phyloP scores from a whole-genome alignment of 2,113 vertebrate species.

The Cheilinus undulatus region DNA sequence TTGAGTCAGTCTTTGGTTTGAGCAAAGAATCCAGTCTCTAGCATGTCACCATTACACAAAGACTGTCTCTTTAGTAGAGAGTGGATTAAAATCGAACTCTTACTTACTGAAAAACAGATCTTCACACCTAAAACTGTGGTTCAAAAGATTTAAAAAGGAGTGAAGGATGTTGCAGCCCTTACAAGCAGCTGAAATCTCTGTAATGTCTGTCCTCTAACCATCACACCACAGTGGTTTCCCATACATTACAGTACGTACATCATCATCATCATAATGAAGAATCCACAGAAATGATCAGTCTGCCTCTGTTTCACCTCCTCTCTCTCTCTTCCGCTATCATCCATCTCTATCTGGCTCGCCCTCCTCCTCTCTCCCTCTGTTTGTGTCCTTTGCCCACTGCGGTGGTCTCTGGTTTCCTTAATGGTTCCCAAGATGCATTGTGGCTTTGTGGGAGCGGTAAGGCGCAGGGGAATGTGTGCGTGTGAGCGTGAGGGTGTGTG shows the following conservation, averaged over 20 bases:
- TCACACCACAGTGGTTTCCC: neutral
- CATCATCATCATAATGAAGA: constrained; percentile 21
- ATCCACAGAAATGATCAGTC: constrained; percentile 4
- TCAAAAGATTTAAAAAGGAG: too few species aligned
- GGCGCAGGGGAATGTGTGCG: constrained; percentile 53
- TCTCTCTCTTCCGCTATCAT: constrained; percentile 47
- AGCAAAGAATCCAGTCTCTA: too few species aligned
- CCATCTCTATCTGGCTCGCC: constrained; percentile 57
- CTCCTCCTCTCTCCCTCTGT: constrained; percentile 76
- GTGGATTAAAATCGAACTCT: too few species aligned
- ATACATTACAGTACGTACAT: constrained; percentile 13
- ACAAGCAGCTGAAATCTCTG: too few species aligned
- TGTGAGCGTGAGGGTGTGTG: constrained; percentile 1
- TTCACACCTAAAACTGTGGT: too few species aligned
- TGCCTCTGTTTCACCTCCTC: constrained; percentile 20
- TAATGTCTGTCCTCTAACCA: too few species aligned
- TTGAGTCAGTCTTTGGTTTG: too few species aligned
- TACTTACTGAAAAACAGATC: too few species aligned
- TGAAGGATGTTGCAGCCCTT: too few species aligned
- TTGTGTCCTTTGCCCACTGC: constrained; percentile 84
- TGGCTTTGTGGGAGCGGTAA: constrained; percentile 81
- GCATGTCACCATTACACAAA: too few species aligned
- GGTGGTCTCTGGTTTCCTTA: constrained; percentile 86
- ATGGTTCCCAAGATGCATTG: constrained; percentile 88
- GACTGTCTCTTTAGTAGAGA: too few species aligned